Evolutionary conservation across 2,888 invertebrate genomes (phyloP).

Genomic region (Drosophila imparisetae): DNA sequence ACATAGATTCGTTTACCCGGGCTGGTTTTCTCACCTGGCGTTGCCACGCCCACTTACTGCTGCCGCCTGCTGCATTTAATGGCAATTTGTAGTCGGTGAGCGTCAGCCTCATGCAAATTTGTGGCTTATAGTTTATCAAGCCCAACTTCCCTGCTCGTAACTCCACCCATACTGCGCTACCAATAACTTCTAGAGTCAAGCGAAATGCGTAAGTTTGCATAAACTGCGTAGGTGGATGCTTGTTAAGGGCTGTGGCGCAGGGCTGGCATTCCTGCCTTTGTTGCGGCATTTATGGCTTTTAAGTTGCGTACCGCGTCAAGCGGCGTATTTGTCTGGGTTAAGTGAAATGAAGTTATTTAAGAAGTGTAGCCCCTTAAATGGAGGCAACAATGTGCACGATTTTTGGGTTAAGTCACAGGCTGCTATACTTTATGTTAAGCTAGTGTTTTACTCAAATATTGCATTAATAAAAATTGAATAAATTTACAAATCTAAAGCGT

Average conservation of each 20-base stretch:
- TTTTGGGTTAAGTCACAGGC: constrained; percentile 1
- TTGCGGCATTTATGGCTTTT: constrained; percentile 65
- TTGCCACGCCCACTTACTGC: constrained; percentile 49
- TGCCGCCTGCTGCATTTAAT: constrained; percentile 70
- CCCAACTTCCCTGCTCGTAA: constrained; percentile 32
- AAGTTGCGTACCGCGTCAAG: constrained; percentile 53
- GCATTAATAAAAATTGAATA: neutral
- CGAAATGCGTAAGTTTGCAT: constrained; percentile 75
- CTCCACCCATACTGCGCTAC: neutral
- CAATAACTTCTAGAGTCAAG: constrained; percentile 25
- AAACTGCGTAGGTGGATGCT: constrained; percentile 63
- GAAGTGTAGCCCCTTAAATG: neutral
- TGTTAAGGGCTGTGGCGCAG: constrained; percentile 3
- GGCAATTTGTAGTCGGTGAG: constrained; percentile 78
- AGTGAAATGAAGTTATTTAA: constrained; percentile 52
- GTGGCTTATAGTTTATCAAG: constrained; percentile 79
- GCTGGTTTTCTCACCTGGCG: constrained; percentile 7
- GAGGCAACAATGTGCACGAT: neutral
- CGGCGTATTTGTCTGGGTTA: constrained; percentile 44
- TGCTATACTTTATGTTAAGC: constrained; percentile 8
- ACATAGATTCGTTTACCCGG: constrained; percentile 51
- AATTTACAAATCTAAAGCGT: too few relatives aligned
- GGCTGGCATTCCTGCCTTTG: constrained; percentile 48
- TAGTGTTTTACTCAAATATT: neutral
- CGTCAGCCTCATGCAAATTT: constrained; percentile 72